These are phyloP conservation scores for Enteromius treurensis DNA, from an alignment of 2,797 vertebrate species.

Conservation along the genomic window DNA sequence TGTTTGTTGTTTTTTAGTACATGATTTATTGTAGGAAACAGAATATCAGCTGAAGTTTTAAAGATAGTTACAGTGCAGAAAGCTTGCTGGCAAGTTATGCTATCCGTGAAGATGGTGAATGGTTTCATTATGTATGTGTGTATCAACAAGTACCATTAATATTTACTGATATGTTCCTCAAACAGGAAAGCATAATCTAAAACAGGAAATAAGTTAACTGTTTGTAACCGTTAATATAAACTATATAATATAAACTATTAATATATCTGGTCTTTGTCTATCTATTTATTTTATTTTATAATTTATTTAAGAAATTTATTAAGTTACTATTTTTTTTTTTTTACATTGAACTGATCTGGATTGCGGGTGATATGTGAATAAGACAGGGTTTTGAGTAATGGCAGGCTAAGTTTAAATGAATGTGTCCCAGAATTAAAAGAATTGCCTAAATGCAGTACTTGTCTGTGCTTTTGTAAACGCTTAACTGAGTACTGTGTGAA, in stretches of 20 bases:
- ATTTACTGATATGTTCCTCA: neutral
- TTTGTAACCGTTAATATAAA: too few species aligned
- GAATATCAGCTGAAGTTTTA: neutral
- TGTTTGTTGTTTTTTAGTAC: neutral
- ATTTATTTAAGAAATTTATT: neutral
- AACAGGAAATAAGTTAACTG: too few species aligned
- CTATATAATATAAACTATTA: too few species aligned
- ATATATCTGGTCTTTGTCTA: too few species aligned
- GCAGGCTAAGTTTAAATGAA: neutral
- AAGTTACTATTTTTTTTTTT: too few species aligned
- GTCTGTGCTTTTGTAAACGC: neutral
- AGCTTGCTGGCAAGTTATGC: neutral
- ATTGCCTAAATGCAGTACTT: neutral
- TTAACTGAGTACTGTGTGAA: neutral
- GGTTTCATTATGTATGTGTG: neutral
- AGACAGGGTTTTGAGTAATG: neutral
- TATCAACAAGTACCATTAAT: neutral
- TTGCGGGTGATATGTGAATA: neutral
- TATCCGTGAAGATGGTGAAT: neutral
- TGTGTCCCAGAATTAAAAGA: neutral
- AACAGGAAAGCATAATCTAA: too few species aligned
- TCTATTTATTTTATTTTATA: too few species aligned
- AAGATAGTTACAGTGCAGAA: neutral
- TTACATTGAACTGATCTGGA: neutral
- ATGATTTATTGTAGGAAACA: neutral